A percentile compares a stretch with the other conserved stretches of the same genome.
Evolutionary conservation across 2,888 invertebrate genomes (phyloP).

Genomic region (Drosophila kambysellisi): DNA sequence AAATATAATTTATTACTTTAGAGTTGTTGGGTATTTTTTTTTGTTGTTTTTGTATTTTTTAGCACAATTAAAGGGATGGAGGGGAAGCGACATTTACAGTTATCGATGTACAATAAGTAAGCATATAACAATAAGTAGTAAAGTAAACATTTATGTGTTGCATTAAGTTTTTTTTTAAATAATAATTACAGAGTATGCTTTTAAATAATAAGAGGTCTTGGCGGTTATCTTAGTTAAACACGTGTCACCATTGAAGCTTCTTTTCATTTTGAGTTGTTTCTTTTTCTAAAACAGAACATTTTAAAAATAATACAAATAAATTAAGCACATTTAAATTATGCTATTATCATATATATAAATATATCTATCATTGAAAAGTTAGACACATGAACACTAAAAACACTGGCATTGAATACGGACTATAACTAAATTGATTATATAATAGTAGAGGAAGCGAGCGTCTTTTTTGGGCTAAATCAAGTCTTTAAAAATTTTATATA

Average conservation of each 20-base stretch:
- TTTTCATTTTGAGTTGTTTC: slow-evolving; percentile 1
- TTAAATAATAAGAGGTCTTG: slow-evolving; percentile 72
- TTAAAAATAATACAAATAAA: slow-evolving; percentile 53
- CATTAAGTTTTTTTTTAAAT: slow-evolving; percentile 34
- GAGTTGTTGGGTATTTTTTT: slow-evolving; percentile 20
- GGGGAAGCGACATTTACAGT: slow-evolving; percentile 53
- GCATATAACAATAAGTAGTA: slow-evolving; percentile 17
- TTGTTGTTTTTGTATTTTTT: slow-evolving; percentile 10
- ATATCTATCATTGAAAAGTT: slow-evolving; percentile 30
- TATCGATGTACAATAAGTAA: slow-evolving; percentile 37
- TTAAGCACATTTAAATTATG: slow-evolving; percentile 52
- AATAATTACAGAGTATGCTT: slow-evolving; percentile 53
- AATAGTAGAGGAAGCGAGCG: slow-evolving; percentile 56
- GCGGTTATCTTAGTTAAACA: slow-evolving; percentile 62
- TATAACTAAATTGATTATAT: slow-evolving; percentile 33
- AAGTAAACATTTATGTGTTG: slow-evolving; percentile 15
- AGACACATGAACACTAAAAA: slow-evolving; percentile 44
- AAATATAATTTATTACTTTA: slow-evolving; percentile 49
- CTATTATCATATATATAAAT: slow-evolving; percentile 17
- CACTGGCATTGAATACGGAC: slow-evolving; percentile 41
- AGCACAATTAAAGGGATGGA: slow-evolving; percentile 24
- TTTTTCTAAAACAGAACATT: slow-evolving; percentile 28
- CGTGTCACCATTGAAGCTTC: slow-evolving; percentile 20
- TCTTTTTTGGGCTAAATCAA: slow-evolving; percentile 22
- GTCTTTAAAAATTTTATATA: slow-evolving; percentile 20